Percentiles rank a stretch among this genome's conserved stretches.
Conservation (phyloP, 1,140 invertebrate genomes). For the Habropoda laboriosa region DNA sequence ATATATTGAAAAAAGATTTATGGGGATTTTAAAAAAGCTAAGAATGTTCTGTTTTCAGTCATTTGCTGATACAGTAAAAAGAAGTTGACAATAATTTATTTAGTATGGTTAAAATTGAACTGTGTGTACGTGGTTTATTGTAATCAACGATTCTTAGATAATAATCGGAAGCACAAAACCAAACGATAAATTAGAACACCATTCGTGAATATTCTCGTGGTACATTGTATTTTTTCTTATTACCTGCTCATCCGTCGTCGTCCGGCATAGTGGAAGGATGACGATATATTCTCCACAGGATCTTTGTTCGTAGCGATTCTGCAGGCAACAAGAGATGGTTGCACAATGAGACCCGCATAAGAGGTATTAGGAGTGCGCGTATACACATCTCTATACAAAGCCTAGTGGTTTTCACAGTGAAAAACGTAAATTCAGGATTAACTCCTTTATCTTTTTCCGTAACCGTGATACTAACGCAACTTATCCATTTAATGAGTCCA, state of each 20-base stretch:
- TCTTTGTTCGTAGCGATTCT: constrained; percentile 59
- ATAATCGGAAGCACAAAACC: too few relatives aligned
- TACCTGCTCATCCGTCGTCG: constrained; percentile 23
- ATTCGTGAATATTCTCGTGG: neutral
- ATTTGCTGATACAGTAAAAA: too few relatives aligned
- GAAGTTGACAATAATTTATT: too few relatives aligned
- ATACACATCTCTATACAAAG: constrained; percentile 40
- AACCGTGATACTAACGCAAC: neutral
- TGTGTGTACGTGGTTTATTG: too few relatives aligned
- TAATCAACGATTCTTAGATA: too few relatives aligned
- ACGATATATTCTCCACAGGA: constrained; percentile 44
- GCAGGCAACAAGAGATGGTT: constrained; percentile 64
- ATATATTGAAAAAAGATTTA: too few relatives aligned
- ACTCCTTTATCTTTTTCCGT: constrained; percentile 15
- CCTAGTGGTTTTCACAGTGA: constrained; percentile 46
- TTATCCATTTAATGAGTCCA: neutral
- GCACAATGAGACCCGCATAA: constrained; percentile 65
- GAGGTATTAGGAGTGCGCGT: constrained; percentile 54
- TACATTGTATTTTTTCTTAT: constrained; percentile 37
- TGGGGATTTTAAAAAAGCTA: too few relatives aligned
- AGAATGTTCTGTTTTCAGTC: too few relatives aligned
- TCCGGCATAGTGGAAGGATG: constrained; percentile 23
- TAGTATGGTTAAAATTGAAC: too few relatives aligned
- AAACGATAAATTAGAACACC: neutral
- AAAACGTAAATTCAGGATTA: constrained; percentile 38